Evolutionary conservation across 2,113 vertebrate genomes (phyloP).

Genomic region (Oenanthe melanoleuca): DNA sequence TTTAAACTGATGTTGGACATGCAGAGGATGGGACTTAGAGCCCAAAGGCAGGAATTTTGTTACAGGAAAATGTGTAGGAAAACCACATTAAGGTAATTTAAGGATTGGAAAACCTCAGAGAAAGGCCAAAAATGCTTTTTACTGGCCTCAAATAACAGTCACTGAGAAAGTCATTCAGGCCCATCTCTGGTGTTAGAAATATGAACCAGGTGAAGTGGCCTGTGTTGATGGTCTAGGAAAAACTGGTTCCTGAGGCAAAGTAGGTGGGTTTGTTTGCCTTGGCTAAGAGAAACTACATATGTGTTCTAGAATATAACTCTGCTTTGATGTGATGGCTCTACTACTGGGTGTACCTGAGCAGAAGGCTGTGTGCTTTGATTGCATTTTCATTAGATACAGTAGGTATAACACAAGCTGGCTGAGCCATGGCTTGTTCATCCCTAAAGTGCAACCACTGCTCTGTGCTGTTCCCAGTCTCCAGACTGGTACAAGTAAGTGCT

Average conservation of each 20-base stretch:
- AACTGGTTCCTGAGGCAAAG: not conserved
- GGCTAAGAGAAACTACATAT: not conserved
- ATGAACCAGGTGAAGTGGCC: not conserved
- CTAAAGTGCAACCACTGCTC: not conserved
- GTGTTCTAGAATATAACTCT: not conserved
- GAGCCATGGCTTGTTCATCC: not conserved
- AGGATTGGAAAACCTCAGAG: not conserved
- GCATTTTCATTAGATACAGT: not conserved
- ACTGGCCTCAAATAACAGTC: not conserved
- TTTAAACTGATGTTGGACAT: not conserved
- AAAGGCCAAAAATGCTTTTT: not conserved
- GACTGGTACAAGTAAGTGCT: not conserved
- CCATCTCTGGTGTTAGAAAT: not conserved
- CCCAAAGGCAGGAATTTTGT: not conserved
- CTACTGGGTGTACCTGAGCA: not conserved
- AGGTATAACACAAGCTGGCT: not conserved
- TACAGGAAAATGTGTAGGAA: not conserved
- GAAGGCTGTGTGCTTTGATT: not conserved
- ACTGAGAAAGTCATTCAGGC: not conserved
- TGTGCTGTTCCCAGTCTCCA: rapidly evolving
- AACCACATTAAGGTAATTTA: not conserved
- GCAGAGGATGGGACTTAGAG: not conserved
- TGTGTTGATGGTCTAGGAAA: not conserved
- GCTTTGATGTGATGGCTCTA: not conserved
- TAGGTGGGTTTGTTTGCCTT: not conserved